Evolutionary conservation across 2,113 vertebrate genomes (phyloP).

Genomic region (Cebus imitator): DNA sequence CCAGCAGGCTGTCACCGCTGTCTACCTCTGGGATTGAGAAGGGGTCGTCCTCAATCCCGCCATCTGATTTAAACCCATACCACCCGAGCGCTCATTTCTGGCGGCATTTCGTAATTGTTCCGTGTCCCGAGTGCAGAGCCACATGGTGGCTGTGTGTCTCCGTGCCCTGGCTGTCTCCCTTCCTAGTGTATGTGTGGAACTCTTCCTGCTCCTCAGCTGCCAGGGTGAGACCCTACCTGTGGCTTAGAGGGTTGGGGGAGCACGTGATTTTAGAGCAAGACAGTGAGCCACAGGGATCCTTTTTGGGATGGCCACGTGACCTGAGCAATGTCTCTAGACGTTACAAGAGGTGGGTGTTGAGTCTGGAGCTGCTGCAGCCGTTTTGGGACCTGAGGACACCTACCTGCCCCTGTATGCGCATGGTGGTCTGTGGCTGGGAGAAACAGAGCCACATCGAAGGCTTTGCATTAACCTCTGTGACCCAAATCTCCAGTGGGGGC

Average conservation of each 20-base stretch:
- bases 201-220: not conserved
- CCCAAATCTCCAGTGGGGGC: not conserved
- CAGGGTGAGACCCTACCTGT: not conserved
- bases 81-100: accelerated
- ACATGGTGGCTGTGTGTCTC: accelerated
- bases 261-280: not conserved
- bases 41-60: no score
- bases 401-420: accelerated
- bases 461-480: accelerated
- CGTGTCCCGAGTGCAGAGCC: not conserved
- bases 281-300: not conserved
- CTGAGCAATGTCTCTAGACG: not conserved
- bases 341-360: not conserved
- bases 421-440: not conserved
- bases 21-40: not conserved
- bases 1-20: accelerated
- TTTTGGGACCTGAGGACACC: not conserved
- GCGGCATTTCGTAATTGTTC: not conserved
- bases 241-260: not conserved
- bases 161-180: not conserved
- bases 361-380: not conserved
- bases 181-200: not conserved
- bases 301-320: not conserved
- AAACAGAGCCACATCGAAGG: accelerated
- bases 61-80: accelerated